These are phyloP conservation scores for Caenorhabditis tropicalis DNA, from an alignment of 1,140 invertebrate genomes.

Conservation along the genomic window DNA sequence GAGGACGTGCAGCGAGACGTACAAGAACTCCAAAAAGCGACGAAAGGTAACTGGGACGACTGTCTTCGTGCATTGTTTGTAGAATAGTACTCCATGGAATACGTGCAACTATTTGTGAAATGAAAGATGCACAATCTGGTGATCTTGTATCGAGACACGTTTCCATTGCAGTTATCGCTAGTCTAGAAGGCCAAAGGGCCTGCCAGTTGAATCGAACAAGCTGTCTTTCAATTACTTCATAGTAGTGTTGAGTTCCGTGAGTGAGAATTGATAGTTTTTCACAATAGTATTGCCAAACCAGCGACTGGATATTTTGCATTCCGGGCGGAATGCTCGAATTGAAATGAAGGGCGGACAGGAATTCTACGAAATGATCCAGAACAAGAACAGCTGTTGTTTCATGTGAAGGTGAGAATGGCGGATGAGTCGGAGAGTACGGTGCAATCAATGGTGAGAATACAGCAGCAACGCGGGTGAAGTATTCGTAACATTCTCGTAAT, in stretches of 20 bases:
- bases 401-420: constrained; percentile 51
- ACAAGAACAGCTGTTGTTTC: constrained; percentile 27
- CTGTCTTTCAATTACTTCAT: constrained; percentile 33
- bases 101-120: constrained; percentile 47
- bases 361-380: constrained; percentile 48
- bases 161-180: constrained; percentile 48
- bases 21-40: constrained; percentile 3
- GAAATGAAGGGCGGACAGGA: constrained; percentile 43
- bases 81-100: constrained; percentile 43
- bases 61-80: constrained; percentile 18
- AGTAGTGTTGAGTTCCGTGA: constrained; percentile 51
- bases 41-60: background rate
- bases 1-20: background rate
- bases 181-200: constrained; percentile 31
- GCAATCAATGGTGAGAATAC: constrained; percentile 48
- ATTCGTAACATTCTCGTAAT: constrained; percentile 41
- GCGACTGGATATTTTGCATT: constrained; percentile 47
- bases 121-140: constrained; percentile 40
- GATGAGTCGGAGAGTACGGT: constrained; percentile 32
- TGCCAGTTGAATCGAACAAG: constrained; percentile 39
- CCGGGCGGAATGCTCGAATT: constrained; percentile 43
- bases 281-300: constrained; percentile 50
- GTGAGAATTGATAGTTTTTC: constrained; percentile 47
- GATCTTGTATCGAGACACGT: constrained; percentile 17
- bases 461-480: constrained; percentile 32